Conservation (phyloP, 2,888 invertebrate species). For the Lycaena phlaeas region DNA sequence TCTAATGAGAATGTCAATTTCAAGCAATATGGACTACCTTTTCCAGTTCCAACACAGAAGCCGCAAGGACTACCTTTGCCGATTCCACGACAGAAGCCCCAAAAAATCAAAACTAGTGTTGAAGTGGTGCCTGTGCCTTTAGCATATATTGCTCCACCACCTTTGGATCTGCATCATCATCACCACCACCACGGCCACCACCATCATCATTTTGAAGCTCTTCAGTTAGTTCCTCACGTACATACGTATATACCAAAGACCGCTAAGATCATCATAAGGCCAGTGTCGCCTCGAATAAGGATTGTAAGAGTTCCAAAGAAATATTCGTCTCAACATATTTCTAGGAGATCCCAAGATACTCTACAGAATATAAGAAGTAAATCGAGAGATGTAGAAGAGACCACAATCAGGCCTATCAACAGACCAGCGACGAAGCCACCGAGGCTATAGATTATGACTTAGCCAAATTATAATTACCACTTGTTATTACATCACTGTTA, state of each 20-base stretch:
- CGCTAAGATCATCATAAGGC: constrained; percentile 47
- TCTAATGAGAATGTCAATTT: constrained; percentile 49
- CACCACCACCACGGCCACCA: constrained; percentile 28
- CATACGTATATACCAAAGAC: constrained; percentile 45
- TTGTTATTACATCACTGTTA: constrained; percentile 10
- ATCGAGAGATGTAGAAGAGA: constrained; percentile 42
- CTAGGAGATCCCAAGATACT: constrained; percentile 21
- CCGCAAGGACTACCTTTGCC: too few species aligned
- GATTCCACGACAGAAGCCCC: constrained; percentile 24
- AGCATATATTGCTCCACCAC: constrained; percentile 56
- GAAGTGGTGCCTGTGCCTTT: constrained; percentile 58
- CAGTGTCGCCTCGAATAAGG: constrained; percentile 33
- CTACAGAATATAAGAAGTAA: constrained; percentile 27
- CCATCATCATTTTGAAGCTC: constrained; percentile 19
- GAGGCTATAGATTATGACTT: constrained; percentile 29
- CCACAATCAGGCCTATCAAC: constrained; percentile 42
- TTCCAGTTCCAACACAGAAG: constrained; percentile 21
- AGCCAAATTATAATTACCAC: constrained; percentile 12
- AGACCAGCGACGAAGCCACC: constrained; percentile 43
- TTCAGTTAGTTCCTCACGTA: constrained; percentile 29
- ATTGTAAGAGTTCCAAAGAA: constrained; percentile 27
- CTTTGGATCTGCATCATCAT: constrained; percentile 32
- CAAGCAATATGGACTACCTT: constrained; percentile 36
- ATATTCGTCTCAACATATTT: constrained; percentile 29
- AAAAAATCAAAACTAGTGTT: constrained; percentile 50